A percentile compares a stretch with the other conserved stretches of the same genome.
phyloP scores from a whole-genome alignment of 2,888 invertebrate genomes.

The Dioctria rufipes region DNA sequence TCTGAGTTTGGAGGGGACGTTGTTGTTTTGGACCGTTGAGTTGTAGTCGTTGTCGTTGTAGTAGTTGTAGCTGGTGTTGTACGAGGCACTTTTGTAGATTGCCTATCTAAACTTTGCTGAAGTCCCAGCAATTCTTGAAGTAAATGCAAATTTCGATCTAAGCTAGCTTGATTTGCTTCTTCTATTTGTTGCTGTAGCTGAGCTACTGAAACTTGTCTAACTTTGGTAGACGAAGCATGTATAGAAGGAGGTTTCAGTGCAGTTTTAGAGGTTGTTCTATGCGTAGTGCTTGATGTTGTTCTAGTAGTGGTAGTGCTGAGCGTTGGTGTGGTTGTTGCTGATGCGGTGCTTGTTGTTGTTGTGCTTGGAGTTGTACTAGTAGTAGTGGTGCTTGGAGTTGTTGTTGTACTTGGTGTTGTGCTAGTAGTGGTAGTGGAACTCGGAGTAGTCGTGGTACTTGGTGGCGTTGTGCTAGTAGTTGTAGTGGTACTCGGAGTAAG shows the following conservation, averaged over 20 bases:
- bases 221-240: slow-evolving; percentile 35
- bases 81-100: slow-evolving; percentile 4
- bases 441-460: slow-evolving; percentile 57
- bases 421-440: slow-evolving; percentile 64
- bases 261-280: slow-evolving; percentile 15
- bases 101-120: slow-evolving; percentile 52
- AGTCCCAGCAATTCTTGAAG: slow-evolving; percentile 58
- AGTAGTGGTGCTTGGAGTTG: slow-evolving; percentile 65
- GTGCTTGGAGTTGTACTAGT: slow-evolving; percentile 58
- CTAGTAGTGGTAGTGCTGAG: slow-evolving; percentile 51
- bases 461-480: slow-evolving; percentile 57
- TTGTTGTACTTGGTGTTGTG: slow-evolving; percentile 67
- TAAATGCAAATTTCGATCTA: slow-evolving; percentile 58
- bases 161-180: slow-evolving; percentile 34
- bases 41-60: slow-evolving; percentile 55
- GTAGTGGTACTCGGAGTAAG: no score
- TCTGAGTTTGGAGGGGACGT: slow-evolving; percentile 57
- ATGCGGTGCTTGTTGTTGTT: slow-evolving; percentile 30
- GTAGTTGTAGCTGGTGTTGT: slow-evolving; percentile 54
- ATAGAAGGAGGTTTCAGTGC: slow-evolving; percentile 15
- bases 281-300: slow-evolving; percentile 15
- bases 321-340: slow-evolving; percentile 53
- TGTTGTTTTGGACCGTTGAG: slow-evolving; percentile 58
- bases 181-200: slow-evolving; percentile 60
- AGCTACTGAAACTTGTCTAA: slow-evolving; percentile 36